Evolutionary conservation across 2,888 invertebrate species (phyloP).

Genomic region (Carpatolechia fugitivella): DNA sequence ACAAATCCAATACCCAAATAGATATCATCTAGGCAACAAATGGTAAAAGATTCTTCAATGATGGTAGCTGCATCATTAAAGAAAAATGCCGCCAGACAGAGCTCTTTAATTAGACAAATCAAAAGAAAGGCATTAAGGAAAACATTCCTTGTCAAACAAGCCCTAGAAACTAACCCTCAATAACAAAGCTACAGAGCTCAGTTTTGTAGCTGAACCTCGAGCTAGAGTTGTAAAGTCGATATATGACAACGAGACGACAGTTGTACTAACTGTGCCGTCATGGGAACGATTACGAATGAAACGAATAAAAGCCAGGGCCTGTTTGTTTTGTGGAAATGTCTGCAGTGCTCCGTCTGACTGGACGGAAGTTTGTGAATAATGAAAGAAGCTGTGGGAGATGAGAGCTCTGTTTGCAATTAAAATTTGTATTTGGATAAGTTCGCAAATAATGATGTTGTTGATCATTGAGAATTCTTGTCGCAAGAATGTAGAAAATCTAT

Average conservation of each 20-base stretch:
- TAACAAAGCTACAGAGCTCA: neutral
- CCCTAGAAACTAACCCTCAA: neutral
- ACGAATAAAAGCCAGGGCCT: neutral
- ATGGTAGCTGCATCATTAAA: neutral
- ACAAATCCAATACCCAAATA: neutral
- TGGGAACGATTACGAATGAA: conserved; percentile 48
- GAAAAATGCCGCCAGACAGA: neutral
- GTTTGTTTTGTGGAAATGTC: conserved; percentile 1
- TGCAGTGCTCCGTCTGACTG: neutral
- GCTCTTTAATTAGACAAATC: neutral
- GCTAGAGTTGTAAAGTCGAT: conserved; percentile 14
- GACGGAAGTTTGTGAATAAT: neutral
- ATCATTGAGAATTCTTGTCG: too few species aligned
- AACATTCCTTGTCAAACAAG: neutral
- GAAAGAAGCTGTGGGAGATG: neutral
- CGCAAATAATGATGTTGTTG: too few species aligned
- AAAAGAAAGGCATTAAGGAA: neutral
- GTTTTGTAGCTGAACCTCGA: neutral
- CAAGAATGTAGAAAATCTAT: too few species aligned
- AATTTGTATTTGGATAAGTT: too few species aligned
- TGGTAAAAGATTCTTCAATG: neutral
- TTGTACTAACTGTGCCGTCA: conserved; percentile 55
- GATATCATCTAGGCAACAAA: neutral
- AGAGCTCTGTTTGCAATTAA: neutral
- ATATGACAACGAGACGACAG: conserved; percentile 44